Evolutionary conservation across 2,113 vertebrate species (phyloP).

Genomic region (Gorsachius goisagi): DNA sequence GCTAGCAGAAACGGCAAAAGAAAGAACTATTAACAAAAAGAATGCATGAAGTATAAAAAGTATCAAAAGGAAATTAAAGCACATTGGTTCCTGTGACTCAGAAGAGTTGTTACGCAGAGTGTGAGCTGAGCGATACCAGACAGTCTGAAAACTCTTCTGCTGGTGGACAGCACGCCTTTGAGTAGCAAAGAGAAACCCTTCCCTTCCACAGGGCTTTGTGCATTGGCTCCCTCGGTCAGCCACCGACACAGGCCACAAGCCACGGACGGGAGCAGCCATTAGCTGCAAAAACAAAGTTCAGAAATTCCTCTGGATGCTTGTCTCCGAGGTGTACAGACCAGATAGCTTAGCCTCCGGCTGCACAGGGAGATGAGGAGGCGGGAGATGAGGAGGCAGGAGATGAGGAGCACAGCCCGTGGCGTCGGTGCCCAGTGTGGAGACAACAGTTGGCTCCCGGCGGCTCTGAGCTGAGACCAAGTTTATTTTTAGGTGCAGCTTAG

Average conservation of each 20-base stretch:
- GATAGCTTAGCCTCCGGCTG: not conserved
- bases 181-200: not conserved
- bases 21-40: not conserved
- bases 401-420: not conserved
- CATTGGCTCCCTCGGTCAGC: not conserved
- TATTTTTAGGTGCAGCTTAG: constrained; percentile 39
- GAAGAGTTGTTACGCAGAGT: not conserved
- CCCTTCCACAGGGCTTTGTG: not conserved
- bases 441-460: not conserved
- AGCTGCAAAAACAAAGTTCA: not conserved
- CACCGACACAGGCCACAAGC: not conserved
- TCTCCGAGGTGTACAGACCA: not conserved
- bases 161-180: not conserved
- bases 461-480: not conserved
- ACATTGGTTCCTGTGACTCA: not conserved
- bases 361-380: not conserved
- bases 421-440: not conserved
- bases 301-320: not conserved
- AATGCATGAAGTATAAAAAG: not conserved
- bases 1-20: not conserved
- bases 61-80: not conserved
- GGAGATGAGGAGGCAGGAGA: not conserved
- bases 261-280: not conserved
- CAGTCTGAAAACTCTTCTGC: not conserved
- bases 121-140: not conserved